Base-by-base conservation (phyloP, 2,113 vertebrate genomes). In the Apteryx owenii region DNA sequence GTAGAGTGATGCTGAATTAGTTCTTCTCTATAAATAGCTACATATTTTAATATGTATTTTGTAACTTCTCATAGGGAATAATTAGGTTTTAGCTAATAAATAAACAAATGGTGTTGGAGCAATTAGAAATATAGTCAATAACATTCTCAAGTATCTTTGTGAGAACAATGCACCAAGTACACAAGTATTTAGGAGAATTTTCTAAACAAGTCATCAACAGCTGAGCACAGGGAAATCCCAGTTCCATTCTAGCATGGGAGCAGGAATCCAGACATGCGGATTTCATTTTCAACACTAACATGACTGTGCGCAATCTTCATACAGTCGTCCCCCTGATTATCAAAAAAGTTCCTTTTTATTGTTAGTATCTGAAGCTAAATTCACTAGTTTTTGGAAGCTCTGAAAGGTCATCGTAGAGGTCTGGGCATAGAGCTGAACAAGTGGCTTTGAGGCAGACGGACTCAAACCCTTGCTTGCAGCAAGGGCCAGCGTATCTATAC, bases 251-350 rank as follows among this genome's bases (percentile, higher is more conserved):
- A 18, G 51, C 58, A 19, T 1, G 29, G 38, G 82, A 87, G 46
- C 85, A 25, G 56, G 69, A 56, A 56, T 6, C 48, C 16, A 69
- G 33, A 85, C 94, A 93, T 85, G 94, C 88, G 91, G 91, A 71
- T 12, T 68, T 72, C 54, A 88, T 93, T 95, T 69, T 50, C 79
- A 71, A 28, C 87, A 88, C 66, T 76, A 54, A 36, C 75, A n/a
- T 0, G 28, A 53, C 85, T 48, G 31, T 0, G 0, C 58, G 64
- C 69, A 40, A 21, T 26, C 79, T 62, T 56, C 60, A 9, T 2
- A 3, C 17, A 42, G 54, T 42, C 10, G 1, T 70, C 77, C 31
- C 56, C n/a, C 62, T 33, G 36, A 31, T 21, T 26, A 31, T 19
- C 64, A 72, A 85, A n/a, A n/a, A 29, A 80, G 58, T 14, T 29